Evolutionary conservation across 37 sponge, comb jelly and placozoan species (phyloP).

Genomic region (Aplysina aerophoba): DNA sequence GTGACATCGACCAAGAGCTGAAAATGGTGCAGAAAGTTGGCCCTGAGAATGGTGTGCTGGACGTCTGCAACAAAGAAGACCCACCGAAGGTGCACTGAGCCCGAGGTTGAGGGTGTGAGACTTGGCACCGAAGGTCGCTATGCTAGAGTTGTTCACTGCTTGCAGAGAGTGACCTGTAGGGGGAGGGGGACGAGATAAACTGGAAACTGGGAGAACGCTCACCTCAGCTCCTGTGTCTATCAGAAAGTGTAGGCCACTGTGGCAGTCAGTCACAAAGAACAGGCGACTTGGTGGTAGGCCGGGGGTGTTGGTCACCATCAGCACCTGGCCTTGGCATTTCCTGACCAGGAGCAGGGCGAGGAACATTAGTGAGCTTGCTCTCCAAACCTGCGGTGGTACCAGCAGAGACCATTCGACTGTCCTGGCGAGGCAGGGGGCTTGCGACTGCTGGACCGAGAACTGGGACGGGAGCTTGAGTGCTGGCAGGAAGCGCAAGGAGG

Average conservation of each 20-base stretch:
- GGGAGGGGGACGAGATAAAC: too few species aligned
- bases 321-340: conserved; percentile 64
- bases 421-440: too few species aligned
- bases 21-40: conserved; percentile 44
- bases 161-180: conserved; percentile 30
- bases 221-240: conserved; percentile 69
- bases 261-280: conserved; percentile 46
- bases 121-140: conserved; percentile 31
- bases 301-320: conserved; percentile 54
- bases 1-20: conserved; percentile 46
- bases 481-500: not conserved
- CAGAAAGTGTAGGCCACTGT: conserved; percentile 36
- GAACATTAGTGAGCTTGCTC: conserved; percentile 51
- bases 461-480: too few species aligned
- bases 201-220: too few species aligned
- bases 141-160: conserved; percentile 44
- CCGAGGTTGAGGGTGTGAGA: conserved; percentile 66
- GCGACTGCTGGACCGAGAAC: too few species aligned
- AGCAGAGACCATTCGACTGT: conserved; percentile 41
- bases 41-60: conserved; percentile 67
- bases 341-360: conserved; percentile 48
- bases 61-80: conserved; percentile 76
- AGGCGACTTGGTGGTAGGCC: conserved; percentile 71
- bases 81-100: conserved; percentile 64
- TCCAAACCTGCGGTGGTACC: conserved; percentile 60